A percentile compares a stretch with the other conserved stretches of the same genome.
phyloP scores from a whole-genome alignment of 2,888 invertebrate species.

The Deladenus siricidicola region DNA sequence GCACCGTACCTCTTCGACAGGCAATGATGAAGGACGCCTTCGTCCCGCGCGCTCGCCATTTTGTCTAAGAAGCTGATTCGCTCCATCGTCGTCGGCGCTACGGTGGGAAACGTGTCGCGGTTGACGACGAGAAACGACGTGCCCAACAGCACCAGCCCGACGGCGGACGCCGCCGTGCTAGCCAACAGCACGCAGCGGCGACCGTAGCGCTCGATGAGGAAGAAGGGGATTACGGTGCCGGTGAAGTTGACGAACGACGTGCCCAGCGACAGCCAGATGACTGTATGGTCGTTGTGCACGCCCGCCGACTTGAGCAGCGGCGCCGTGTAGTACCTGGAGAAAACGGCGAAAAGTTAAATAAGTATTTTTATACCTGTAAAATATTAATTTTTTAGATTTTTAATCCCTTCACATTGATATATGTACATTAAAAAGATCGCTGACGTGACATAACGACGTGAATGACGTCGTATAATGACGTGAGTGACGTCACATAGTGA shows the following conservation, averaged over 20 bases:
- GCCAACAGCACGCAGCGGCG: slow-evolving; percentile 38
- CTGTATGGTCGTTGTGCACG: slow-evolving; percentile 40
- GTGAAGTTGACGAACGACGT: slow-evolving; percentile 30
- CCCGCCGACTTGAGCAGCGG: slow-evolving; percentile 46
- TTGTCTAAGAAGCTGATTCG: slow-evolving; percentile 43
- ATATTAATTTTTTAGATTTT: too few relatives aligned
- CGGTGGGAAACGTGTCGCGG: slow-evolving; percentile 19
- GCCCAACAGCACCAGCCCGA: slow-evolving; percentile 35
- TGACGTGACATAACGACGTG: not conserved
- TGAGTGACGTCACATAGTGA: too few relatives aligned
- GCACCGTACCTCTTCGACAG: slow-evolving; percentile 22
- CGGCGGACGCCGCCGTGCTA: slow-evolving; percentile 17
- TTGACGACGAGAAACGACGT: slow-evolving; percentile 38
- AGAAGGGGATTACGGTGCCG: slow-evolving; percentile 38
- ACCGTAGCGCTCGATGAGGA: slow-evolving; percentile 39
- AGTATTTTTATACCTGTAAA: too few relatives aligned
- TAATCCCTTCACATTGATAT: too few relatives aligned
- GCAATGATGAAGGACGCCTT: too few relatives aligned
- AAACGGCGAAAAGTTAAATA: not conserved
- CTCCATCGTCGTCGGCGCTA: not conserved
- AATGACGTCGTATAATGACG: not conserved
- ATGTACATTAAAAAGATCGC: not conserved
- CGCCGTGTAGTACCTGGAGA: slow-evolving; percentile 40
- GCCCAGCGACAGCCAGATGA: slow-evolving; percentile 41
- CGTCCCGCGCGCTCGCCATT: too few relatives aligned